These are phyloP conservation scores for Zapus hudsonius DNA, from an alignment of 2,113 vertebrate species.

Conservation along the genomic window DNA sequence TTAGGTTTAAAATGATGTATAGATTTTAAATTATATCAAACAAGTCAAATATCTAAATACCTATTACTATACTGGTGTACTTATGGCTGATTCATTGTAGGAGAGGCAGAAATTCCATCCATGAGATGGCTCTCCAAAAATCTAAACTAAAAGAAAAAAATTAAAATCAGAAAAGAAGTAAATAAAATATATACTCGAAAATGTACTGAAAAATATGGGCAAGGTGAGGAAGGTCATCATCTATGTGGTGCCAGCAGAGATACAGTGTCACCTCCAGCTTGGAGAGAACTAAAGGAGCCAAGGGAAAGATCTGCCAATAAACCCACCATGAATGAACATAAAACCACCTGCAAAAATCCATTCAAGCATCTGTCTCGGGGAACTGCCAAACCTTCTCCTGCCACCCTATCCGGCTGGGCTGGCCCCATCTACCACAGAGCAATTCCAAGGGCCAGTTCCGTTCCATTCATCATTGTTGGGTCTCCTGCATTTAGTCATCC, in stretches of 20 bases:
- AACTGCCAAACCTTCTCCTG: conserved; percentile 66
- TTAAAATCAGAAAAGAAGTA: conserved; percentile 29
- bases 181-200: conserved; percentile 7
- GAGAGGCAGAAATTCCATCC: background rate
- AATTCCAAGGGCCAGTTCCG: background rate
- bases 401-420: background rate
- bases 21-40: conserved; percentile 35
- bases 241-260: conserved; percentile 40
- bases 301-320: conserved; percentile 72
- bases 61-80: background rate
- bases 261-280: conserved; percentile 50
- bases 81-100: background rate
- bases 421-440: background rate
- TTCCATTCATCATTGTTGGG: conserved; percentile 9
- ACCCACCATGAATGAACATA: conserved; percentile 61
- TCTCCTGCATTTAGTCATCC: conserved; percentile 18
- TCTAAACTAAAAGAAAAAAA: background rate
- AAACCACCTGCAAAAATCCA: conserved; percentile 72
- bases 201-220: background rate
- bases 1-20: background rate
- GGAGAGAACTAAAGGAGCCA: conserved; percentile 51
- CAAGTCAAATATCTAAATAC: background rate
- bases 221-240: conserved; percentile 56
- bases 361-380: conserved; percentile 71
- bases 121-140: background rate